Evolutionary conservation across 2,888 invertebrate species (phyloP), one percentile per base, ranked within the genome.

Genomic region (Patella depressa): DNA sequence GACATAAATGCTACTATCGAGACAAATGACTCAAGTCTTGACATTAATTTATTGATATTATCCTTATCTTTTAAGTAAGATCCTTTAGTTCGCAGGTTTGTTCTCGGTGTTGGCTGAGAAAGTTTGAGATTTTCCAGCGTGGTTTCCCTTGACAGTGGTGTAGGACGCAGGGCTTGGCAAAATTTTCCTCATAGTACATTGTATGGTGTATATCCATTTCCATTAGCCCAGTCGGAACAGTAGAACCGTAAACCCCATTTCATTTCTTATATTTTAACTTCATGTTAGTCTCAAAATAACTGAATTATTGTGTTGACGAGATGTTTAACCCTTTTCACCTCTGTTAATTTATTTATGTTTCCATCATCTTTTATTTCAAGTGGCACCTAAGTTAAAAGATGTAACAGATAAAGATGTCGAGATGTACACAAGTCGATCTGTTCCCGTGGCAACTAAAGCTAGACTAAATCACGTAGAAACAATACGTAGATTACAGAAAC

Each of bases 371-470:
- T 70, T 19, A 54, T 17, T 82, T 80, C 57, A 83, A 91, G 91
- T 89, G 88, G 88, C 90, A 11, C 91, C 91, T 12, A 83, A 80
- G n/a, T 82, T 91, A 65, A 80, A 85, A 53, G 85, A 87, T 53
- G 85, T 88, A 2, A 87, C 87, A 24, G 86, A 88, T 54, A 85
- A 84, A 75, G 89, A 90, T 78, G 83, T 88, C 7, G 87, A 89
- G 55, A 86, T 87, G 84, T 91, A 88, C 82, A 86, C 86, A 15
- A 87, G 89, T 80, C 81, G 86, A 54, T 91, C 90, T 15, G 85
- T 90, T 69, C 90, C 91, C 11, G 86, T 91, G 45, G 88, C 89
- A 75, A 88, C 88, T 24, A 89, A 89, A 77, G 91, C 91, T 12
- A 85, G 88, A 55, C 78, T 82, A 0, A 83, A 87, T 69, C 91